Conservation (phyloP, 1,140 invertebrate genomes). For the Drosophila pachea region DNA sequence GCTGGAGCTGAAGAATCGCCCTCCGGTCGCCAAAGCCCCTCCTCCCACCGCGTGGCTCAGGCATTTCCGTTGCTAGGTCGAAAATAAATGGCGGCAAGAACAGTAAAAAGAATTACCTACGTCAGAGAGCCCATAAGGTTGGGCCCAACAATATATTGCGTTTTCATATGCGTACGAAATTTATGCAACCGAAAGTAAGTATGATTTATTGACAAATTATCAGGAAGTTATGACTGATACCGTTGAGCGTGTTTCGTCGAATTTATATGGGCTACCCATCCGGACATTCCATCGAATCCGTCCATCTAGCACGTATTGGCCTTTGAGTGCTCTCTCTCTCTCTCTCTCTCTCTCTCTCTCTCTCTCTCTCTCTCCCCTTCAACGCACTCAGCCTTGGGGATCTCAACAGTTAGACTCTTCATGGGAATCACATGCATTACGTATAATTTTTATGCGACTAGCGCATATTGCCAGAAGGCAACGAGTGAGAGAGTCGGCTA, state of each 20-base stretch:
- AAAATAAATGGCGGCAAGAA: conserved; percentile 2
- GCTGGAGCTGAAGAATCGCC: background rate
- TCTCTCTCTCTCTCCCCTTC: too few species aligned
- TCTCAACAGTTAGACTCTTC: too few species aligned
- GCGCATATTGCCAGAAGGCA: too few species aligned
- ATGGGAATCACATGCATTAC: too few species aligned
- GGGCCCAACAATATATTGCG: conserved; percentile 1
- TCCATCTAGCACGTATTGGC: background rate
- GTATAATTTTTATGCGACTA: too few species aligned
- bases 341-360: too few species aligned
- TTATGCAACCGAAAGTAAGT: conserved; percentile 2
- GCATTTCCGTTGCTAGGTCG: conserved; percentile 23
- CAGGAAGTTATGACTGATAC: conserved; percentile 10
- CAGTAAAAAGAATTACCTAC: conserved; percentile 2
- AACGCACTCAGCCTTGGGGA: too few species aligned
- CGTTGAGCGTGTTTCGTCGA: background rate
- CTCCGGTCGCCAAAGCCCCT: background rate
- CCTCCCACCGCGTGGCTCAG: background rate
- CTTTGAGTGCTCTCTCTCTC: too few species aligned
- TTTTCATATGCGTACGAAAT: background rate
- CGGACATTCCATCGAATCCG: conserved; percentile 13
- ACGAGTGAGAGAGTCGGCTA: too few species aligned
- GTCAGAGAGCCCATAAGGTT: conserved; percentile 12
- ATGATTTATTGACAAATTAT: conserved; percentile 26
- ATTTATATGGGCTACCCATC: conserved; percentile 11